phyloP scores from a whole-genome alignment of 2,888 invertebrate genomes.

The Thymelicus acteon region DNA sequence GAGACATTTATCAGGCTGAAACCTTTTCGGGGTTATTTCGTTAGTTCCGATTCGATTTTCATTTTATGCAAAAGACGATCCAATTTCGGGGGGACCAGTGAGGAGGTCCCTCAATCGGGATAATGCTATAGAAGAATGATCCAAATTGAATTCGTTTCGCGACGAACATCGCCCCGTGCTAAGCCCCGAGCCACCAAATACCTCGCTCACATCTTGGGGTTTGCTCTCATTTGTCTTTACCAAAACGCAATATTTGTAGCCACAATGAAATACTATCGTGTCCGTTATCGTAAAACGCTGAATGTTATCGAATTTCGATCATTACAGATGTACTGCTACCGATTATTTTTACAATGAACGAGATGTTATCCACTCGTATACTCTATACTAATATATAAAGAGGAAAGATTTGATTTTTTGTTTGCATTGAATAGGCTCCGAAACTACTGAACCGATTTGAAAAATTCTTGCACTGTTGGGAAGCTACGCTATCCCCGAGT shows the following conservation, averaged over 20 bases:
- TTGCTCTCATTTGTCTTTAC: slow-evolving; percentile 25
- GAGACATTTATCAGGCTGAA: slow-evolving; percentile 49
- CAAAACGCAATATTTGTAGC: not conserved
- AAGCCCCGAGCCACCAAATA: slow-evolving; percentile 58
- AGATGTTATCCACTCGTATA: too few relatives aligned
- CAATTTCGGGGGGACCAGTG: slow-evolving; percentile 61
- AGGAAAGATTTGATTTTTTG: too few relatives aligned
- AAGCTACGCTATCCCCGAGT: too few relatives aligned
- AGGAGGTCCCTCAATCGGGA: slow-evolving; percentile 68
- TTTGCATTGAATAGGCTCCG: too few relatives aligned
- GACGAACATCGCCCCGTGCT: slow-evolving; percentile 52
- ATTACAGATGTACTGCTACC: too few relatives aligned
- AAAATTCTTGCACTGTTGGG: too few relatives aligned
- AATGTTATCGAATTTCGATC: not conserved
- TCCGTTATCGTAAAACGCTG: not conserved
- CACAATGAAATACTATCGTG: too few relatives aligned
- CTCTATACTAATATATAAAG: too few relatives aligned
- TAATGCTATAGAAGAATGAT: slow-evolving; percentile 80
- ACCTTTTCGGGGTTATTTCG: slow-evolving; percentile 68
- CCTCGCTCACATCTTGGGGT: slow-evolving; percentile 45
- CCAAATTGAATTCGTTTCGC: slow-evolving; percentile 77
- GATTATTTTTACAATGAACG: too few relatives aligned
- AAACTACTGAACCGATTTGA: too few relatives aligned
- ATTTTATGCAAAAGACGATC: slow-evolving; percentile 82
- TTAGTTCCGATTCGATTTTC: slow-evolving; percentile 79